Base-by-base conservation (phyloP, 2,797 vertebrate species). In the Anisognathus igniventris region DNA sequence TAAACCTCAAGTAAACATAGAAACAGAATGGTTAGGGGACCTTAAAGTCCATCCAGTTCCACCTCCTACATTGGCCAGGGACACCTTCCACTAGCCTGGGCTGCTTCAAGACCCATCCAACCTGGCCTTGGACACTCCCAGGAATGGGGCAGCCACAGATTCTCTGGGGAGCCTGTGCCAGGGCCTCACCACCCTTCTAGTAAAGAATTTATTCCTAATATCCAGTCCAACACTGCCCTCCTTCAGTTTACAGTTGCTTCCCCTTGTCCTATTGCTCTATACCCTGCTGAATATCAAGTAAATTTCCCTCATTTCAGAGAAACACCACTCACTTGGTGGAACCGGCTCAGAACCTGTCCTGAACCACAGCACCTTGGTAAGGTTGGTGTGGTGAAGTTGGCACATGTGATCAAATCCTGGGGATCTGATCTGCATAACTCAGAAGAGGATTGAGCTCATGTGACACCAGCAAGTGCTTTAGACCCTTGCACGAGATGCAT, bases 311-410 rank as follows among this genome's bases (percentile, higher is more conserved):
- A 47, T 86, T 74, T 47, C 48, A 58, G 54, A 40, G 56, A 44
- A 75, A 39, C 17, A n/a, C 31, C 23, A 4, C 42, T 78, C 21
- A 6, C 33, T 62, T 21, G 14, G 11, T 25, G 33, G 48, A 47
- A 80, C 19, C 11, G 17, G 10, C 47, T 48, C 31, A 3, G 7
- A 48, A 17, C 2, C 31, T 27, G 48, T 27, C 72, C 53, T 15
- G 10, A 54, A 16, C 20, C 23, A 9, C 0, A 0, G 33, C 0
- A 0, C 30, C 0, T 0, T 19, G 39, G 27, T 14, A 13, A 25
- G 4, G 1, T 58, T 39, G 58, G 53, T 25, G 30, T 51, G 62
- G 22, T 0, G 4, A 40, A 53, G 40, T 2, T n/a, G 71, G 61
- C 44, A 74, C 35, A 57, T 10, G 3, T 0, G n/a, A 12, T 78